Base-by-base conservation (phyloP, 2,797 vertebrate species). In the Acrossocheilus fasciatus region DNA sequence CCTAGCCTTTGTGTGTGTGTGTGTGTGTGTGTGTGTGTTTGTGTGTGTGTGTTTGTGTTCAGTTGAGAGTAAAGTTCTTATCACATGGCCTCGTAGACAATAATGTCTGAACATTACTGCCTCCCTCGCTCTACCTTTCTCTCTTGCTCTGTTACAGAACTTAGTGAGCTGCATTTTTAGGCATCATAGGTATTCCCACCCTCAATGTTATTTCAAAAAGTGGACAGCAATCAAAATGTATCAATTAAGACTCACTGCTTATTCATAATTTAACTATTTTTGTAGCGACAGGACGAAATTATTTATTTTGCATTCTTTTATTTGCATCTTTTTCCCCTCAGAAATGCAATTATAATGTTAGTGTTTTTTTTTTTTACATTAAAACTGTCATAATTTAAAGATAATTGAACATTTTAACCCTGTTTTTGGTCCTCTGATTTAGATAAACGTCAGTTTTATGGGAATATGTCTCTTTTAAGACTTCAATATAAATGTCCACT, bases 21-120 rank as follows among this genome's bases (percentile, higher is more conserved):
- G 45, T 83, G 52, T 83, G 34, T 39, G 39, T 39, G 39, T 34
- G n/a, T n/a, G n/a, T n/a, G n/a, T n/a, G n/a, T n/a, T n/a, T n/a
- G n/a, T n/a, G 34, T 34, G 45, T 83, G 52, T 83, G 34, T 39
- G 39, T 41, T 6, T 36, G 34, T 36, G 86, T 81, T 86, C 81
- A 70, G 50, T 76, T 54, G 10, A 36, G 74, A 76, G 69, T 26
- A 78, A 78, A 81, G 47, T 83, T 86, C 70, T 86, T 41, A 45
- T 68, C 43, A 83, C 62, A 36, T 45, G n/a, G 75, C n/a, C 75
- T 78, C n/a, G 54, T 26, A 43, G 80, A 80, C 59, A 70, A 59
- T 83, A 68, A 39, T 69, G 69, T 50, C 81, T 78, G 36, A 70
- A 20, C 12, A 68, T 75, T 45, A 66, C 75, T 77, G 1, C 78